Percentiles rank a stretch among this genome's conserved stretches.
Evolutionary conservation across 2,888 invertebrate species (phyloP).

Genomic region (Abrostola triplasia): DNA sequence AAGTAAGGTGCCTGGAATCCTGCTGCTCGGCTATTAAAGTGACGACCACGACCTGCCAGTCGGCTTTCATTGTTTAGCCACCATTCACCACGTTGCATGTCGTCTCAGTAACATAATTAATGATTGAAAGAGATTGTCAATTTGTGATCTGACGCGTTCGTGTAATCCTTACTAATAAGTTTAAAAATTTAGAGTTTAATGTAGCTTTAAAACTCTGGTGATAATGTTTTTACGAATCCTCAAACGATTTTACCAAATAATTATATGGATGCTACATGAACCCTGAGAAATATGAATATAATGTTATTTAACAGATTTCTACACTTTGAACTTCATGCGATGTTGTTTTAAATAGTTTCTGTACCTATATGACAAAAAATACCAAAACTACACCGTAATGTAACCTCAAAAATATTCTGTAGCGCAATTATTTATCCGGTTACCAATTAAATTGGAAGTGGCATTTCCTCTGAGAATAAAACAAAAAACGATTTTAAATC

Average conservation of each 20-base stretch:
- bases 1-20: conserved; percentile 76
- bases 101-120: conserved; percentile 67
- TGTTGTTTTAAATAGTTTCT: conserved; percentile 35
- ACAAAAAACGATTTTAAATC: conserved; percentile 69
- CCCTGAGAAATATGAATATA: too few relatives aligned
- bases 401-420: conserved; percentile 57
- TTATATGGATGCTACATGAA: too few relatives aligned
- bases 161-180: background rate
- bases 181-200: too few relatives aligned
- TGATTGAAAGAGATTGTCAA: conserved; percentile 67
- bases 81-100: conserved; percentile 74
- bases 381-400: conserved; percentile 30
- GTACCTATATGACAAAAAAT: conserved; percentile 34
- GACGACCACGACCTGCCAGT: conserved; percentile 74
- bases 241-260: too few relatives aligned
- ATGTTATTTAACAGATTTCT: too few relatives aligned
- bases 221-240: too few relatives aligned
- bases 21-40: conserved; percentile 72
- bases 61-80: conserved; percentile 80
- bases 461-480: conserved; percentile 77
- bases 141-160: conserved; percentile 38
- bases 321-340: conserved; percentile 26
- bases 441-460: conserved; percentile 77
- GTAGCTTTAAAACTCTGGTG: too few relatives aligned
- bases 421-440: conserved; percentile 70